Conservation (phyloP, 64 coral and sea anemone species). For the Stylophora pistillata region DNA sequence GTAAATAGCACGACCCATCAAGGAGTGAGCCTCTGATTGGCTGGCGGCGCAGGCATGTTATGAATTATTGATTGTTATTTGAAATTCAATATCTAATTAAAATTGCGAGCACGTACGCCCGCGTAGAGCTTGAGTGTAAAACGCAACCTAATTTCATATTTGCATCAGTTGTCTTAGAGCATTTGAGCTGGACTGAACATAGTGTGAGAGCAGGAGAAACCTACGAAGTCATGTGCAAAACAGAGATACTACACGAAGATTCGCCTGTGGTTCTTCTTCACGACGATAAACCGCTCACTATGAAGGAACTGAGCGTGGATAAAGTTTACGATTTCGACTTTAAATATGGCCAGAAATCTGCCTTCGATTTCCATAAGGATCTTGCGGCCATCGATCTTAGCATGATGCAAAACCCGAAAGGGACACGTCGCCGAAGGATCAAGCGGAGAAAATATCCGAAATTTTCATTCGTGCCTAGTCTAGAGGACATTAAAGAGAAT, state of each 20-base stretch:
- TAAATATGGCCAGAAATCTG: conserved; percentile 59
- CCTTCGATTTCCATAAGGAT: conserved; percentile 30
- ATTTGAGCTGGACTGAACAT: neutral
- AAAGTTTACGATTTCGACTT: conserved; percentile 76
- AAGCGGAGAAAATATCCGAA: conserved; percentile 31
- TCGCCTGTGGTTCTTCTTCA: conserved; percentile 22
- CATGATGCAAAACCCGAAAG: conserved; percentile 20
- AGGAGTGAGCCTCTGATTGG: conserved; percentile 39
- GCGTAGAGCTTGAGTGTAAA: conserved; percentile 27
- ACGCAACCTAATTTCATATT: neutral
- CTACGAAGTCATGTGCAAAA: conserved; percentile 33
- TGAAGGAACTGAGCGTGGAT: conserved; percentile 44
- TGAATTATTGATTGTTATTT: conserved; percentile 64
- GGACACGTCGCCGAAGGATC: conserved; percentile 27
- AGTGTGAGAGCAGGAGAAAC: neutral
- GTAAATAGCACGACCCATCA: conserved; percentile 25
- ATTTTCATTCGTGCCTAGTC: conserved; percentile 32
- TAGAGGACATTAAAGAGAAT: conserved; percentile 44
- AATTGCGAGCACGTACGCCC: conserved; percentile 54
- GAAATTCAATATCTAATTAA: conserved; percentile 38
- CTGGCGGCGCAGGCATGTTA: neutral
- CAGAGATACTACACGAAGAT: conserved; percentile 29
- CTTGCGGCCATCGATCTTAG: conserved; percentile 19
- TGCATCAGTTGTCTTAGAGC: conserved; percentile 31
- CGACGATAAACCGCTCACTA: conserved; percentile 28